Evolutionary conservation across 1,140 invertebrate genomes (phyloP).

Genomic region (Conopomorpha cramerella): DNA sequence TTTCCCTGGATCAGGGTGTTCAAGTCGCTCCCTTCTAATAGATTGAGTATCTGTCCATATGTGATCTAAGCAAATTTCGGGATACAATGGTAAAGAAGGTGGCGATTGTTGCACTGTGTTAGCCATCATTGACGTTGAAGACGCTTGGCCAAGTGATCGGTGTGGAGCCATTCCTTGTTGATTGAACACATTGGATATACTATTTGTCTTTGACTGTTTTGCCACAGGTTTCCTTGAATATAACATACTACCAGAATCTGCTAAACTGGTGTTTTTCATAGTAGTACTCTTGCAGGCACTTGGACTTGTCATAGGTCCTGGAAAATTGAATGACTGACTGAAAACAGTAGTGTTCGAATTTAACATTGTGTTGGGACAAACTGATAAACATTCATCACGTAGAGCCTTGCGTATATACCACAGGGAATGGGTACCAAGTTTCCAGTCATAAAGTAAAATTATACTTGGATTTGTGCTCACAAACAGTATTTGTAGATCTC

Average conservation of each 20-base stretch:
- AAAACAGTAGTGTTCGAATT: constrained; percentile 54
- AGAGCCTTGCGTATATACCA: constrained; percentile 80
- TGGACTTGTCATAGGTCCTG: constrained; percentile 30
- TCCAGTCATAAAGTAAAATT: constrained; percentile 75
- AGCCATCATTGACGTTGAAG: constrained; percentile 42
- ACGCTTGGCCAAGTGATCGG: constrained; percentile 48
- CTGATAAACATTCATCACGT: constrained; percentile 69
- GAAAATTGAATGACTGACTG: constrained; percentile 53
- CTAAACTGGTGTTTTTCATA: constrained; percentile 32
- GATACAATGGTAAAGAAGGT: constrained; percentile 74
- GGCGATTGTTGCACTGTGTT: constrained; percentile 26
- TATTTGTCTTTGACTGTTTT: constrained; percentile 61
- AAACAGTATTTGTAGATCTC: constrained; percentile 57
- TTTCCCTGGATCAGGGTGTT: constrained; percentile 67
- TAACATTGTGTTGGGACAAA: constrained; percentile 60
- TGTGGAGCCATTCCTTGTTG: constrained; percentile 53
- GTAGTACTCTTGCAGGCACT: too few relatives aligned
- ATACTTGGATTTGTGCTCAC: constrained; percentile 60
- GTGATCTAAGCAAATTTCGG: constrained; percentile 85
- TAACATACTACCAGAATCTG: constrained; percentile 32
- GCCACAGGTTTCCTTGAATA: constrained; percentile 31
- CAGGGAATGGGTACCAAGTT: constrained; percentile 77
- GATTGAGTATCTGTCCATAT: constrained; percentile 80
- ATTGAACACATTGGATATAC: constrained; percentile 63
- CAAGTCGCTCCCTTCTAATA: constrained; percentile 54